Evolutionary conservation across 2,888 invertebrate species (phyloP).

Genomic region (Shargacucullia verbasci): DNA sequence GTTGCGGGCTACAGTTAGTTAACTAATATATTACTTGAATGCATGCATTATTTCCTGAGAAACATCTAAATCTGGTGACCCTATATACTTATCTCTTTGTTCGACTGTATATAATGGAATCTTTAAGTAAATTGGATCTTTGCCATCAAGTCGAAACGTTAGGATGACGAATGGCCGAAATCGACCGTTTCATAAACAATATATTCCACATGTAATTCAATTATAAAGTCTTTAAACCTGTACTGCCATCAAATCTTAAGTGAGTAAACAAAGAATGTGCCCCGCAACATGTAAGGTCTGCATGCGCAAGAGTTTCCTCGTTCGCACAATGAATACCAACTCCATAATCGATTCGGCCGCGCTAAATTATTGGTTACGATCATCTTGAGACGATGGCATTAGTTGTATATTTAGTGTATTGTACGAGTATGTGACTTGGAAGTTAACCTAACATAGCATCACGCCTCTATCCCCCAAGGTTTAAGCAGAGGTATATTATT

Average conservation of each 20-base stretch:
- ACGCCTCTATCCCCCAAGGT: too few relatives aligned
- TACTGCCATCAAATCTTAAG: constrained; percentile 30
- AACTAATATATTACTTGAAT: too few relatives aligned
- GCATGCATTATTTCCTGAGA: too few relatives aligned
- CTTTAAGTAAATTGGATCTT: too few relatives aligned
- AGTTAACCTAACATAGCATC: too few relatives aligned
- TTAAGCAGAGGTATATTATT: too few relatives aligned
- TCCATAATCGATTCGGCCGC: constrained; percentile 29
- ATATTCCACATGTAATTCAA: not conserved
- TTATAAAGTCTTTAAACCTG: constrained; percentile 22
- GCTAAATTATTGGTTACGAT: constrained; percentile 27
- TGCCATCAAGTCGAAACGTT: too few relatives aligned
- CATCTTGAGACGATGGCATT: constrained; percentile 22
- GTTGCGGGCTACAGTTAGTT: too few relatives aligned
- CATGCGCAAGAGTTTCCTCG: constrained; percentile 42
- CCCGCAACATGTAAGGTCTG: constrained; percentile 23
- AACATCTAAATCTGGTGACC: too few relatives aligned
- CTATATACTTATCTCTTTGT: too few relatives aligned
- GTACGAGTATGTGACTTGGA: not conserved
- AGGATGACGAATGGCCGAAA: too few relatives aligned
- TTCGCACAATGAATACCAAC: constrained; percentile 41
- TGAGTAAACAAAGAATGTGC: constrained; percentile 36
- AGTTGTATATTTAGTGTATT: constrained; percentile 9
- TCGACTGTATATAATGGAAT: too few relatives aligned
- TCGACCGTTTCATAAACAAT: not conserved